phyloP scores from a whole-genome alignment of 1,140 invertebrate genomes.

The Drosophila bipectinata region DNA sequence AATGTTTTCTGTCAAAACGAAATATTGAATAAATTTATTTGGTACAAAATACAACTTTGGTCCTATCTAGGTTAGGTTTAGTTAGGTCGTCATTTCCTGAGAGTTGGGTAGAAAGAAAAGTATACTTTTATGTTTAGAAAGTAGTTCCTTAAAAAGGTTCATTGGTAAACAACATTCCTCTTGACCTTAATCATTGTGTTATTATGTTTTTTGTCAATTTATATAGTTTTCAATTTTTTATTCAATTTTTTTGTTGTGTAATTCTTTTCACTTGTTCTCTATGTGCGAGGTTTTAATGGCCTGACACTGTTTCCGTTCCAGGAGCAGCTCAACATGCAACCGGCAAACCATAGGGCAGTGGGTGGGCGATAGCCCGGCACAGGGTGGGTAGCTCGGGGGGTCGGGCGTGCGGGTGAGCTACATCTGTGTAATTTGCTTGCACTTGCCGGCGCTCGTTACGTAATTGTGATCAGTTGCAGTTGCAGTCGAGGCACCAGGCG shows the following conservation, averaged over 20 bases:
- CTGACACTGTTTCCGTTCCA: slow-evolving; percentile 77
- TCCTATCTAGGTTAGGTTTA: too few species aligned
- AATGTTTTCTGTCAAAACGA: too few species aligned
- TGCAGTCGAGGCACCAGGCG: slow-evolving; percentile 21
- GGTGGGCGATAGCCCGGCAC: not conserved
- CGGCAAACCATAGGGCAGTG: slow-evolving; percentile 29
- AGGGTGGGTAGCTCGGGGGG: slow-evolving; percentile 1
- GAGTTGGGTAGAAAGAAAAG: too few species aligned
- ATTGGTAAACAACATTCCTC: too few species aligned
- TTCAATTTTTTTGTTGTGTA: not conserved
- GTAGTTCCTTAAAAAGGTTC: too few species aligned
- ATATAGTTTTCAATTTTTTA: not conserved
- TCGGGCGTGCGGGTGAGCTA: slow-evolving; percentile 12
- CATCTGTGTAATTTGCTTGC: slow-evolving; percentile 77
- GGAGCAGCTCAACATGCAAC: slow-evolving; percentile 69
- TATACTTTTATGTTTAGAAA: too few species aligned
- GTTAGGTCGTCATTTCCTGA: too few species aligned
- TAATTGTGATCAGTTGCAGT: slow-evolving; percentile 76
- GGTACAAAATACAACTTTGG: too few species aligned
- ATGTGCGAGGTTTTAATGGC: slow-evolving; percentile 67
- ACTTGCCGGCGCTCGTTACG: slow-evolving; percentile 49
- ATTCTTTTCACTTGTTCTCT: not conserved
- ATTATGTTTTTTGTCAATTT: not conserved
- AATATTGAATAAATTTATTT: too few species aligned
- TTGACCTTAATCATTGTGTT: too few species aligned